These are phyloP conservation scores for Apis mellifera DNA, from an alignment of 1,140 invertebrate species.

Conservation along the genomic window DNA sequence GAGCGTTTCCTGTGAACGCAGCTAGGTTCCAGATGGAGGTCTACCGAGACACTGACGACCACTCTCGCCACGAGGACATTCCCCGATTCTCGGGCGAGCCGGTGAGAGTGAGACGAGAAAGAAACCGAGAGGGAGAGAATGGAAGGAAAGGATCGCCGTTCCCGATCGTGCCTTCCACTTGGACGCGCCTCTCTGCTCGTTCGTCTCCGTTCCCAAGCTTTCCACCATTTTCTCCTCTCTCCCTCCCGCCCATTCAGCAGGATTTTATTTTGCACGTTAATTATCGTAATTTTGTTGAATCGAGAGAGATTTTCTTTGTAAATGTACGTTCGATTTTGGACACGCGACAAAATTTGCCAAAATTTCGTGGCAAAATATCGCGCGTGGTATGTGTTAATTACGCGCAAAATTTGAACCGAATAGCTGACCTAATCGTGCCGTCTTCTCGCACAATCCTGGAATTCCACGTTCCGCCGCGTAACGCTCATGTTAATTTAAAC, in stretches of 20 bases:
- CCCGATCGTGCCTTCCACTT: conserved; percentile 38
- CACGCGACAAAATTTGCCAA: too few species aligned
- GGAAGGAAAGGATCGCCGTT: conserved; percentile 47
- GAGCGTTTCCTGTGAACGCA: conserved; percentile 36
- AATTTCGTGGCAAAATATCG: background rate
- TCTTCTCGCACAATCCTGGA: background rate
- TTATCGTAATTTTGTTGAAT: too few species aligned
- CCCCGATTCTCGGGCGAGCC: conserved; percentile 64
- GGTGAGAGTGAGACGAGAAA: conserved; percentile 27
- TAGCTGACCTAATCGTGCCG: background rate
- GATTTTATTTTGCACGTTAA: too few species aligned
- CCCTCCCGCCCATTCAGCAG: conserved; percentile 1
- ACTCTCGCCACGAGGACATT: conserved; percentile 69
- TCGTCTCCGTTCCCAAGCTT: too few species aligned
- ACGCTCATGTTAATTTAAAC: background rate
- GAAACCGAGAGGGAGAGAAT: conserved; percentile 14
- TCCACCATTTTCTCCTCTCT: conserved; percentile 63
- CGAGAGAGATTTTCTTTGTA: too few species aligned
- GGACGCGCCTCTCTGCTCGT: conserved; percentile 6
- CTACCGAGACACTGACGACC: conserved; percentile 69
- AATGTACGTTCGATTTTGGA: too few species aligned
- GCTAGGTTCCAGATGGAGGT: conserved; percentile 63
- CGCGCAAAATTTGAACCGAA: conserved; percentile 15
- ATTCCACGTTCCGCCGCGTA: background rate
- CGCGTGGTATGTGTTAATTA: background rate